A percentile compares a stretch with the other conserved stretches of the same genome.
phyloP scores from a whole-genome alignment of 2,797 vertebrate species.

The Heliangelus exortis region DNA sequence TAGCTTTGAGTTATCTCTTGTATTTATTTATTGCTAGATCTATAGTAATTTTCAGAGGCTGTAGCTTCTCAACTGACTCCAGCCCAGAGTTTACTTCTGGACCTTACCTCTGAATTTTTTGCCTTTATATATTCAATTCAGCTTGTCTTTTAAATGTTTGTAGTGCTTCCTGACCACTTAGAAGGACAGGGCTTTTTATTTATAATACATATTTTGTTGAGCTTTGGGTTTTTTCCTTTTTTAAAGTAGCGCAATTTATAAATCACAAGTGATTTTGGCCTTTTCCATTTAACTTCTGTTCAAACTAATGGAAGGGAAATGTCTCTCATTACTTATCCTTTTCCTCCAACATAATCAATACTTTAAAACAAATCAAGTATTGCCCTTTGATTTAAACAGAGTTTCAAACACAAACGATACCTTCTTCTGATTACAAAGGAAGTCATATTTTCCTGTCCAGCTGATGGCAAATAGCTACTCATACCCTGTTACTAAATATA shows the following conservation, averaged over 20 bases:
- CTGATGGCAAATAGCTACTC: neutral
- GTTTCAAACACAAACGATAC: neutral
- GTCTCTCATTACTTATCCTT: neutral
- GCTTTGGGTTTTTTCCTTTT: neutral
- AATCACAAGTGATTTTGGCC: neutral
- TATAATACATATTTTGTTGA: neutral
- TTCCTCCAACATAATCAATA: neutral
- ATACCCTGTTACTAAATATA: neutral
- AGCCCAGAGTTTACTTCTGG: constrained; percentile 2
- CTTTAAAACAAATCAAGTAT: neutral
- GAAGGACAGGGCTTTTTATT: neutral
- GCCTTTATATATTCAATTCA: neutral
- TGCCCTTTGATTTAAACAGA: neutral
- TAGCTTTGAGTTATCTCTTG: constrained; percentile 13
- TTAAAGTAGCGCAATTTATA: neutral
- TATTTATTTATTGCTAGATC: neutral
- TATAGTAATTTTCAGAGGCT: neutral
- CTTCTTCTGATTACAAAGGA: constrained; percentile 9
- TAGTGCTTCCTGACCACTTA: neutral
- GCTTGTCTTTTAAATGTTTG: neutral
- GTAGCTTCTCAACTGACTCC: neutral
- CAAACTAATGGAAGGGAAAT: neutral
- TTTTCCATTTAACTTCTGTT: constrained; percentile 9
- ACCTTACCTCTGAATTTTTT: constrained; percentile 7
- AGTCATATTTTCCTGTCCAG: neutral